Evolutionary conservation across 2,888 invertebrate species (phyloP).

Genomic region (Plebejus melissa): DNA sequence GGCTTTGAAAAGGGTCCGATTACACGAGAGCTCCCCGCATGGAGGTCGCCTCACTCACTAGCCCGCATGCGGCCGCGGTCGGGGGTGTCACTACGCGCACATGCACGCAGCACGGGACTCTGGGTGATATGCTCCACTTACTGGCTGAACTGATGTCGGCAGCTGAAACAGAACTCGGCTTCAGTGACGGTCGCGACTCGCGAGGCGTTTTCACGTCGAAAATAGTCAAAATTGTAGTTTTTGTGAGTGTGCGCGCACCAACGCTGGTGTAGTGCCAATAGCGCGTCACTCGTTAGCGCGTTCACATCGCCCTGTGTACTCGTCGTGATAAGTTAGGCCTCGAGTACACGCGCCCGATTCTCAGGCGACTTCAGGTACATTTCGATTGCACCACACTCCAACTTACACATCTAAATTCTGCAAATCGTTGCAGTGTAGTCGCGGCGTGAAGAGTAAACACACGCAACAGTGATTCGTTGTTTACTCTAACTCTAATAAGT

Average conservation of each 20-base stretch:
- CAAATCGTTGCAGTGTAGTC: neutral
- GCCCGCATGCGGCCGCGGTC: constrained; percentile 67
- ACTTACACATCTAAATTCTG: neutral
- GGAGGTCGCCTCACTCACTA: constrained; percentile 72
- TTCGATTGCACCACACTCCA: neutral
- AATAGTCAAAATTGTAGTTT: constrained; percentile 40
- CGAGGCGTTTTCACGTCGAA: neutral
- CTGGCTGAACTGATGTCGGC: constrained; percentile 64
- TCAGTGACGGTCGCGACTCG: neutral
- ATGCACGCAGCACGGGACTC: constrained; percentile 50
- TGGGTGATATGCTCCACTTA: constrained; percentile 65
- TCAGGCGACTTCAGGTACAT: neutral
- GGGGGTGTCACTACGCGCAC: constrained; percentile 67
- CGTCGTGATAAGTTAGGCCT: constrained; percentile 49
- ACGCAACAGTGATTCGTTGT: constrained; percentile 5
- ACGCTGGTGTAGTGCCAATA: constrained; percentile 63
- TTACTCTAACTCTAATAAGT: constrained; percentile 13
- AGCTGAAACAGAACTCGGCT: constrained; percentile 61
- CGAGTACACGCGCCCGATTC: neutral
- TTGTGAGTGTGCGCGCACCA: constrained; percentile 65
- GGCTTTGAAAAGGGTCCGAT: constrained; percentile 75
- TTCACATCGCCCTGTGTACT: constrained; percentile 48
- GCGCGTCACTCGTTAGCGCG: constrained; percentile 58
- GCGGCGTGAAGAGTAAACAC: neutral
- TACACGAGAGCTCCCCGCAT: constrained; percentile 73